phyloP scores from a whole-genome alignment of 1,140 invertebrate genomes.

The Euglossa dilemma region DNA sequence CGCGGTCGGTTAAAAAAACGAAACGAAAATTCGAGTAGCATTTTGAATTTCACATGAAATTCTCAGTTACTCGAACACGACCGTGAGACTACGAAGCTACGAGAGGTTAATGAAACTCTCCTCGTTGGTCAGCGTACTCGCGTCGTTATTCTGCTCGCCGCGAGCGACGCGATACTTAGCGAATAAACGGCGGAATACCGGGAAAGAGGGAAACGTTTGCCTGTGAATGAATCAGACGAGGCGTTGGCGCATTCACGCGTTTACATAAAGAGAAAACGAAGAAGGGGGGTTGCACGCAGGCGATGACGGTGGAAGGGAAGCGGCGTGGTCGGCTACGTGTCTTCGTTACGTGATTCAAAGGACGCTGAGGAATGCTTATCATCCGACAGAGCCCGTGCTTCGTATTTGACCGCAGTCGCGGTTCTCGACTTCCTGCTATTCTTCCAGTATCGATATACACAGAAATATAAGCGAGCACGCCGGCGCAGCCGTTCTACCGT shows the following conservation, averaged over 20 bases:
- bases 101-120: no score
- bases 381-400: slow-evolving; percentile 12
- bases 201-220: slow-evolving; percentile 5
- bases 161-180: neutral
- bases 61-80: no score
- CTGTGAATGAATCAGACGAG: slow-evolving; percentile 30
- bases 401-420: slow-evolving; percentile 54
- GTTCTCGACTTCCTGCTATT: slow-evolving; percentile 59
- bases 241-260: slow-evolving; percentile 6
- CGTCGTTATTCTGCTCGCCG: neutral
- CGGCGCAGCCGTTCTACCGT: slow-evolving; percentile 46
- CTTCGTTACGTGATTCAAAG: slow-evolving; percentile 61
- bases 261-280: slow-evolving; percentile 2
- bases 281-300: neutral
- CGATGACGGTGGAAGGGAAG: slow-evolving; percentile 35
- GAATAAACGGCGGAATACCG: neutral
- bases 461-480: slow-evolving; percentile 19
- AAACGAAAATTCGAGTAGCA: no score
- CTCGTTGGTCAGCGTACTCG: neutral
- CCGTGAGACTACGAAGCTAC: no score
- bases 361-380: slow-evolving; percentile 61
- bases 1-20: no score
- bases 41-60: no score
- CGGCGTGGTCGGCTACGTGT: slow-evolving; percentile 49
- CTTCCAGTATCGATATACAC: slow-evolving; percentile 48